Evolutionary conservation across 2,113 vertebrate genomes (phyloP), one percentile per base, ranked within the genome.

Genomic region (Notiomystis cincta): DNA sequence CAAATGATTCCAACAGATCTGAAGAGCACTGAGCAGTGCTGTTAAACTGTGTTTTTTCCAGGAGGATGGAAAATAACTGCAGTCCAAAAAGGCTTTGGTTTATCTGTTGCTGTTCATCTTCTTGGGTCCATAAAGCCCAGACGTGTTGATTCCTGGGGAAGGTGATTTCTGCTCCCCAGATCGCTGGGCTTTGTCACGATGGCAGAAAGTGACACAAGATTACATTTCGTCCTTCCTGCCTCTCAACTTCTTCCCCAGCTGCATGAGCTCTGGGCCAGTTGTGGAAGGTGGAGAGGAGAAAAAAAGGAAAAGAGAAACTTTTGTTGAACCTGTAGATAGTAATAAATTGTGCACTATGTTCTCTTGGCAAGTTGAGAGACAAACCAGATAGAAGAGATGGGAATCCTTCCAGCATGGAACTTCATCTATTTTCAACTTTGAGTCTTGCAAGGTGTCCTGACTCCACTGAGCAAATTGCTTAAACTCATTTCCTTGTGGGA

Each of bases 201-300:
- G 62, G 24, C 58, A 77, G 67, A 83, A 90, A 66, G 45, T n/a
- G 69, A 70, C n/a, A 47, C 19, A 35, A 57, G 33, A 61, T 9
- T 89, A 10, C 0, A 0, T 50, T 83, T 66, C 3, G 5, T 40
- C 44, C 22, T 58, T 40, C 44, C 22, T 58, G 5, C 6, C 45
- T 66, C 56, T 78, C 51, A 19, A 2, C 37, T 67, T 88, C 16
- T 58, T 67, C 56, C 21, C 87, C 37, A 58, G 53, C 48, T 79
- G 23, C 15, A 8, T 53, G 30, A 60, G 40, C 40, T 90, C 42
- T 37, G 31, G 14, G 20, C 13, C 6, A 71, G 15, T 23, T 56
- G 21, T 51, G 31, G 37, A 91, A 83, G 22, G 19, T 62, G 25
- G 9, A 35, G n/a, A 60, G n/a, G 9, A 42, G 20, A 47, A 37